Evolutionary conservation across 2,113 vertebrate species (phyloP), one percentile per base, ranked within the genome.

Genomic region (Cyprinodon brontotheroides): DNA sequence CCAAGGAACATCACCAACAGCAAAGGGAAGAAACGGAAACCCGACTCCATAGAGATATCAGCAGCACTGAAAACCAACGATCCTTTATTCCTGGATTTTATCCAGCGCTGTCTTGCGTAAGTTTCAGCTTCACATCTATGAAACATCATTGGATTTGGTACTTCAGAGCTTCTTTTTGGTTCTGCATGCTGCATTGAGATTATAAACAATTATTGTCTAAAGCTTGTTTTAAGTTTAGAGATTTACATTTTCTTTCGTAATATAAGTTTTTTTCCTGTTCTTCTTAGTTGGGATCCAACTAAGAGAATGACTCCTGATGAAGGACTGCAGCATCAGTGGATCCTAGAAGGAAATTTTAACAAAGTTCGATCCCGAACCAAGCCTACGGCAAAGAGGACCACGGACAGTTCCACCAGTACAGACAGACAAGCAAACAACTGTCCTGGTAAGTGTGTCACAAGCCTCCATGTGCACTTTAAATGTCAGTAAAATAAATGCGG

Each of bases 291-390:
- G 96, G 95, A 98, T 79, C 96, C 97, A n/a, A 89, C 93, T 20
- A 94, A 95, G 74, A 96, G 96, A 11, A 95, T 98, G 96, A 97
- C 95, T 73, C 97, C 97, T 0, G 96, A 96, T 60, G 96, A 98
- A 86, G 97, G 95, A 0, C 86, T 98, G 81, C 95, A 94, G 84
- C 97, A 98, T 1, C 81, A 91, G 0, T 98, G 97, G 97, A 96
- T 98, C 87, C 94, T 95, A 68, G 95, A 98, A 47, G 88, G 95
- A 36, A 92, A 93, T 67, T 91, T 90, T 43, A 90, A 94, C 85
- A 95, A 89, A 86, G 67, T 87, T 7, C 87, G 87, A 5, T 81
- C 91, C 64, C 95, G 91, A 89, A 74, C 82, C 0, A 94, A 89
- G 65, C 71, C 85, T 4, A 59, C 88, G 2, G 85, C 80, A 20